Evolutionary conservation across 1,140 invertebrate genomes (phyloP), one percentile per base, ranked within the genome.

Genomic region (Stegodyphus mimosarum): DNA sequence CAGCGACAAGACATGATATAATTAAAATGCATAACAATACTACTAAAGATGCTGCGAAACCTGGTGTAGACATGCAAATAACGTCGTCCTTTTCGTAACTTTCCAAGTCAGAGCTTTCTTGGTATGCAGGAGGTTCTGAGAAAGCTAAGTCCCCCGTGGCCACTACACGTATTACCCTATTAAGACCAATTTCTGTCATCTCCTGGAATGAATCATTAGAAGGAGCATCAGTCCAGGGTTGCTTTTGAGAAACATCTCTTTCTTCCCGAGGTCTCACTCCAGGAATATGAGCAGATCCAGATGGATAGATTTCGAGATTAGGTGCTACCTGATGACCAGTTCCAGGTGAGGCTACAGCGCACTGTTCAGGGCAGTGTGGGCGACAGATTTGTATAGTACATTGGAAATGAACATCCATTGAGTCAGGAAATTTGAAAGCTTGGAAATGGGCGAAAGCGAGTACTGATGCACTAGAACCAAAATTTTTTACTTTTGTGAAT

Each of bases 401-500:
- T 73, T 89, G 89, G 73, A 89, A 89, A 73, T 89, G 89, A 5
- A 89, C 89, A 74, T 89, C 89, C 88, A 89, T 89, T 13, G 88
- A 87, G 67, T 89, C 88, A 5, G 87, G 83, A 60, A 86, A 87
- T 53, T 88, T 88, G 33, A 87, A 88, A 9, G 87, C 89, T 74
- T 91, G 90, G 94, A 98, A 98, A 91, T 98, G 97, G 2, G 96
- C 96, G 89, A 97, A 98, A 70, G 95, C 96, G 1, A 98, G 95
- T 0, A 98, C 97, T 0, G 96, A 97, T 6, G 97, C 97, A 53
- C 95, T 96, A 0, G 96, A 95, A 0, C 96, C 97, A 87, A 98
- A 98, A 92, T 98, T 97, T 91, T 97, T 97, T 86, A 98, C 96
- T 91, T 98, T 98, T 87, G 97, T 96, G 94, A 98, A 98, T 90